Conservation (phyloP, 1,140 invertebrate genomes). For the Batillaria attramentaria region DNA sequence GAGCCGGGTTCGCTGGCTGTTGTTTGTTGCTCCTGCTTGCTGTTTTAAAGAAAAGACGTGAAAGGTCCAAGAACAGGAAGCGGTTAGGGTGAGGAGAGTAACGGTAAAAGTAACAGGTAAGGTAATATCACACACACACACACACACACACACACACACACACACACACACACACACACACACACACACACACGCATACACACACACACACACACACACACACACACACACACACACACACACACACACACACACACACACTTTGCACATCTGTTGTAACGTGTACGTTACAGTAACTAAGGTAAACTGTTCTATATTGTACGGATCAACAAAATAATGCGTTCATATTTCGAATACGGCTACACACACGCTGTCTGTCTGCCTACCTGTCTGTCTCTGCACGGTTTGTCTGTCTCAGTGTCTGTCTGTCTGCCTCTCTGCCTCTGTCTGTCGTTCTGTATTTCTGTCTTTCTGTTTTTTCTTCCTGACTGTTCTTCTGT, state of each 20-base stretch:
- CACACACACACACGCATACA: conserved; percentile 21
- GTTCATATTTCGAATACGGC: not conserved
- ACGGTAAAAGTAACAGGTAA: not conserved
- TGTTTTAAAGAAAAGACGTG: not conserved
- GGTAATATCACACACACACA: not conserved
- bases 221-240: conserved; percentile 4
- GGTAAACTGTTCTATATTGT: not conserved
- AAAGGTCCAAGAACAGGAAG: too few species aligned
- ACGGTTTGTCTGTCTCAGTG: not conserved
- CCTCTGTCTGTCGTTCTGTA: not conserved
- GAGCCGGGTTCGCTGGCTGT: not conserved
- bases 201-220: conserved; percentile 16
- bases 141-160: not conserved
- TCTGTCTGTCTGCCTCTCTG: not conserved
- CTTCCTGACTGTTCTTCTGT: not conserved
- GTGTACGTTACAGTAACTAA: not conserved
- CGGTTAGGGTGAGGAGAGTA: too few species aligned
- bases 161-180: conserved; percentile 8
- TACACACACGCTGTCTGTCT: not conserved
- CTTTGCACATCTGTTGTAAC: not conserved
- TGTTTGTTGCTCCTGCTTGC: not conserved
- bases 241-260: not conserved
- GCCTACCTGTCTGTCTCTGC: not conserved
- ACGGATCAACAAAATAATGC: not conserved
- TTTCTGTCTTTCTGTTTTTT: not conserved